phyloP scores from a whole-genome alignment of 2,113 vertebrate species.

The Tyrannus savana region DNA sequence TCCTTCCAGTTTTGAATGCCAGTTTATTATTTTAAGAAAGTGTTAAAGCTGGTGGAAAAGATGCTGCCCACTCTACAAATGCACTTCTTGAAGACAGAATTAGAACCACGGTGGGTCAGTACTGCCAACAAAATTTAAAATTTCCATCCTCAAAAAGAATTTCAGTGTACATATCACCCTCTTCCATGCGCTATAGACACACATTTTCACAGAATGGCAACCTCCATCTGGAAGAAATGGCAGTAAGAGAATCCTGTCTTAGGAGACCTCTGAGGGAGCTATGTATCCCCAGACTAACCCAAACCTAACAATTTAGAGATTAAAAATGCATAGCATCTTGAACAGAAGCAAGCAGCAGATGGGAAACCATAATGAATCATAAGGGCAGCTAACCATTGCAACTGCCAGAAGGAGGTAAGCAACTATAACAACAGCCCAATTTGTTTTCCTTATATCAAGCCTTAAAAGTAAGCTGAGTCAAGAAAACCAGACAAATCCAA shows the following conservation, averaged over 20 bases:
- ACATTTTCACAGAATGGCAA: neutral
- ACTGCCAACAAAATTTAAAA: neutral
- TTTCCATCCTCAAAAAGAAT: neutral
- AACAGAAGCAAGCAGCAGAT: slow-evolving; percentile 43
- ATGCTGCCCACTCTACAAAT: neutral
- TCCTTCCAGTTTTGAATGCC: neutral
- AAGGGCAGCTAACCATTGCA: slow-evolving; percentile 43
- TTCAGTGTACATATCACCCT: neutral
- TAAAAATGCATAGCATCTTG: slow-evolving; percentile 27
- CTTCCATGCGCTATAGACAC: neutral
- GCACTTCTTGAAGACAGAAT: neutral
- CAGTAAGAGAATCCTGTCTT: neutral
- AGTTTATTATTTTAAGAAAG: neutral
- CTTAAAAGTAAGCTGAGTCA: neutral
- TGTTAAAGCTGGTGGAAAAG: neutral
- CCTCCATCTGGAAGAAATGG: neutral
- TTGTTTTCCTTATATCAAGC: neutral
- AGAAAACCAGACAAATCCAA: neutral
- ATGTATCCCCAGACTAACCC: neutral
- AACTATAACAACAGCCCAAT: slow-evolving; percentile 18
- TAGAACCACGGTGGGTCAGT: neutral
- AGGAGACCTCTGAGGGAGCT: neutral
- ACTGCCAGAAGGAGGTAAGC: slow-evolving; percentile 31
- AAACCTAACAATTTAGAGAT: neutral
- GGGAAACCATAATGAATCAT: slow-evolving; percentile 52